Evolutionary conservation across 2,113 vertebrate genomes (phyloP), one percentile per base, ranked within the genome.

Genomic region (Salvator merianae): DNA sequence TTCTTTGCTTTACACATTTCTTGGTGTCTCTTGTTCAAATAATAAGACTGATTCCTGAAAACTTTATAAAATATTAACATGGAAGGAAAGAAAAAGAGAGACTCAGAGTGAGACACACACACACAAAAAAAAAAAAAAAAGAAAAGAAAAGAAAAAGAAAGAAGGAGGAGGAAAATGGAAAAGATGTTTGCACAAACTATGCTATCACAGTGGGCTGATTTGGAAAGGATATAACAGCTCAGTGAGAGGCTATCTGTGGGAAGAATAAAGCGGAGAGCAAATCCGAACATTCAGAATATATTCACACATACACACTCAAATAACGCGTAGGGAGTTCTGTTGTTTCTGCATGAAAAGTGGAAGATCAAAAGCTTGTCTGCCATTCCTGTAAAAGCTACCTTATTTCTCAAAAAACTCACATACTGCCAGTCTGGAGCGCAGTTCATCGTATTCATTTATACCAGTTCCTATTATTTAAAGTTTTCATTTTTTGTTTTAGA

Each of bases 21-120:
- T 71, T 10, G 47, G 68, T 81, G 34, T 40, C 68, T 82, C 80
- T 63, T 59, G 32, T 82, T 73, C 53, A n/a, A 82, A 72, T 63
- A 73, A 43, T 22, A 36, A 62, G 36, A 82, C 62, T n/a, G 26
- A 82, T 82, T 73, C 70, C 28, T 38, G 13, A 16, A 73, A 73
- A 82, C 28, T 38, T 81, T 73, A 59, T 73, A 20, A 73, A 82
- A 73, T 73, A 82, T 82, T 73, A 73, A 82, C 80, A 40, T 13
- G 10, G 69, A 10, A 62, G 28, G 26, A 13, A 16, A n/a, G 34
- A 62, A 63, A 71, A 55, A 81, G 68, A 38, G 14, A 30, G 32
- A 34, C 32, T 32, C 55, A 59, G 55, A 20, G 16, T 59, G 55
- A 59, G 55, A 20, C 14, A 59, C 55, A 18, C n/a, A n/a, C n/a